A percentile compares a stretch with the other conserved stretches of the same genome.
Evolutionary conservation across 2,888 invertebrate species (phyloP).

Genomic region (Leucophenga maculata): DNA sequence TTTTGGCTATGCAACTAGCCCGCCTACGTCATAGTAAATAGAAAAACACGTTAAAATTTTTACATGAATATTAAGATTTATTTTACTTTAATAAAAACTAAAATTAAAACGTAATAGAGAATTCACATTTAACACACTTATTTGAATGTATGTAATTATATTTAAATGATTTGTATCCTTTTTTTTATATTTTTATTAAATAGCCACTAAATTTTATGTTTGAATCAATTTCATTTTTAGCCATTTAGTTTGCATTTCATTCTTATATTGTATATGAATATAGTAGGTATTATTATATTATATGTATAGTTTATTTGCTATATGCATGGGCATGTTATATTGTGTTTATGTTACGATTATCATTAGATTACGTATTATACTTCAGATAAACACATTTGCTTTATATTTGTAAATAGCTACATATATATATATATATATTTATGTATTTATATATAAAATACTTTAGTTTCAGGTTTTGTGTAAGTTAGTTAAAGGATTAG

Average conservation of each 20-base stretch:
- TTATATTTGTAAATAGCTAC: neutral
- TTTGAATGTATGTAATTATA: conserved; percentile 22
- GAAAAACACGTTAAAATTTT: neutral
- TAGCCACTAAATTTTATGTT: neutral
- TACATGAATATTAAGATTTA: conserved; percentile 7
- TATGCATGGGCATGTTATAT: neutral
- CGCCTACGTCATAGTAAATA: conserved; percentile 1
- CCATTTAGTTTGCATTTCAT: neutral
- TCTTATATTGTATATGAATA: neutral
- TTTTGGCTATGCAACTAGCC: too few relatives aligned
- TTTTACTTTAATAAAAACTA: conserved; percentile 23
- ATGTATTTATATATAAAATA: conserved; percentile 37
- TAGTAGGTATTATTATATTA: neutral
- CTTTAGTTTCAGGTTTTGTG: conserved; percentile 2
- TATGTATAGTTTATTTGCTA: neutral
- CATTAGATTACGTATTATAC: too few relatives aligned
- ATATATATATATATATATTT: conserved; percentile 22
- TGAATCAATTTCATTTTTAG: neutral
- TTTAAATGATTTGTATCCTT: neutral
- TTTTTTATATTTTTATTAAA: conserved; percentile 1
- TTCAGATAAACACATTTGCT: too few relatives aligned
- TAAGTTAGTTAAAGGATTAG: neutral
- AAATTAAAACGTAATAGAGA: conserved; percentile 5
- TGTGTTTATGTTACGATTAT: neutral
- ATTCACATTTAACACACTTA: conserved; percentile 50